These are phyloP conservation scores for Actinemys pallida DNA, from an alignment of 2,113 vertebrate genomes.

Conservation along the genomic window DNA sequence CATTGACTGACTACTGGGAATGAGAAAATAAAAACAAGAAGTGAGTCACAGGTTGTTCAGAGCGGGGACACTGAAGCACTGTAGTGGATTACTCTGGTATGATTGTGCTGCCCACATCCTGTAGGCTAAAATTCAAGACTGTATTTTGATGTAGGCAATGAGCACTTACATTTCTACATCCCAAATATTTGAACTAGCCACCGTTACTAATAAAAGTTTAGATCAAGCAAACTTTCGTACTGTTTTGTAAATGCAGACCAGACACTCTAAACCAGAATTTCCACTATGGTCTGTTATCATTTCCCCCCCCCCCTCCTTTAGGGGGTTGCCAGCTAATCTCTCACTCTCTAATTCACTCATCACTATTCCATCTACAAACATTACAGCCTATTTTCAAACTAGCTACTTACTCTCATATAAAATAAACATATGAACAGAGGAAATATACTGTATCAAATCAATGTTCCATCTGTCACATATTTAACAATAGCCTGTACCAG, in stretches of 20 bases:
- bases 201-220: neutral
- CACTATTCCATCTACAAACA: neutral
- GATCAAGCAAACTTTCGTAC: neutral
- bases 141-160: neutral
- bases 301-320: neutral
- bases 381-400: neutral
- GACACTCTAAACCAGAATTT: neutral
- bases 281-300: neutral
- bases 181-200: slow-evolving; percentile 16
- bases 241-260: neutral
- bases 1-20: slow-evolving; percentile 14
- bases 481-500: neutral
- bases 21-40: slow-evolving; percentile 56
- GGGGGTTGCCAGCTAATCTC: neutral
- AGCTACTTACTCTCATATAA: neutral
- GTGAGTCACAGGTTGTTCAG: slow-evolving; percentile 52
- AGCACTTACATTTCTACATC: slow-evolving; percentile 5
- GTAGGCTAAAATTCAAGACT: neutral
- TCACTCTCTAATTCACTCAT: neutral
- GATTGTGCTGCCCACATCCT: neutral
- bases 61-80: neutral
- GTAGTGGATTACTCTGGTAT: slow-evolving; percentile 10
- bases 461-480: neutral
- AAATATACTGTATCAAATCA: neutral
- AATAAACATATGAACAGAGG: neutral